Evolutionary conservation across 2,888 invertebrate species (phyloP).

Genomic region (Glomeris marginata): DNA sequence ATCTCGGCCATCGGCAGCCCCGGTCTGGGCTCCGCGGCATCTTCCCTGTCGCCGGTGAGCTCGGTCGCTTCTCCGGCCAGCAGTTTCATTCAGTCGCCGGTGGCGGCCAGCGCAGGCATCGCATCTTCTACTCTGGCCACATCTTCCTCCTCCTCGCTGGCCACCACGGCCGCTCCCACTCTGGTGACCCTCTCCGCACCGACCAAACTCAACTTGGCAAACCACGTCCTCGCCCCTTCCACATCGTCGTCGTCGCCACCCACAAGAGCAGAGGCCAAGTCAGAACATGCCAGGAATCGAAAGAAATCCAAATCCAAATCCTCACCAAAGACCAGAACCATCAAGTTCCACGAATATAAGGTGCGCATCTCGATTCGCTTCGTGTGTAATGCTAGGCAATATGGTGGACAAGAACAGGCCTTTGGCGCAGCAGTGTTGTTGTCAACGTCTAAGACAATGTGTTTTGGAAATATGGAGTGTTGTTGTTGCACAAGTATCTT

Average conservation of each 20-base stretch:
- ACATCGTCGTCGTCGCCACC: slow-evolving; percentile 5
- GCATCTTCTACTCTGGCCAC: slow-evolving; percentile 20
- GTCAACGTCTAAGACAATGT: too few species aligned
- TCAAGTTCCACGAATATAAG: slow-evolving; percentile 95
- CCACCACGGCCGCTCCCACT: slow-evolving; percentile 20
- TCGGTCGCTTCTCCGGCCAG: slow-evolving; percentile 42
- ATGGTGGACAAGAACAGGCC: too few species aligned
- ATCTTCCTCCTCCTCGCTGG: slow-evolving; percentile 13
- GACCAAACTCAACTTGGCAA: slow-evolving; percentile 10
- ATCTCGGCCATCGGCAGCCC: slow-evolving; percentile 33
- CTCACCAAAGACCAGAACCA: slow-evolving; percentile 65
- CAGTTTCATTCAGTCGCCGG: slow-evolving; percentile 13
- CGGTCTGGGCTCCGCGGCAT: slow-evolving; percentile 44
- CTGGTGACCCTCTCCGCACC: slow-evolving; percentile 14
- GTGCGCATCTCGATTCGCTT: slow-evolving; percentile 21
- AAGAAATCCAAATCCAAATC: slow-evolving; percentile 70
- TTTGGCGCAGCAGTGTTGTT: too few species aligned
- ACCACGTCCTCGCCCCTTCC: background rate
- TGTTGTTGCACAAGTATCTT: too few species aligned
- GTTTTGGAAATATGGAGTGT: too few species aligned
- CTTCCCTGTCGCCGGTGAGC: slow-evolving; percentile 50
- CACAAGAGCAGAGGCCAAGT: slow-evolving; percentile 27
- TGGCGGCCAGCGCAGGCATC: background rate
- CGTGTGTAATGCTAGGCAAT: too few species aligned
- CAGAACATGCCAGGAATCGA: slow-evolving; percentile 46